Base-by-base conservation (phyloP, 2,888 invertebrate genomes). In the Fabriciana adippe region DNA sequence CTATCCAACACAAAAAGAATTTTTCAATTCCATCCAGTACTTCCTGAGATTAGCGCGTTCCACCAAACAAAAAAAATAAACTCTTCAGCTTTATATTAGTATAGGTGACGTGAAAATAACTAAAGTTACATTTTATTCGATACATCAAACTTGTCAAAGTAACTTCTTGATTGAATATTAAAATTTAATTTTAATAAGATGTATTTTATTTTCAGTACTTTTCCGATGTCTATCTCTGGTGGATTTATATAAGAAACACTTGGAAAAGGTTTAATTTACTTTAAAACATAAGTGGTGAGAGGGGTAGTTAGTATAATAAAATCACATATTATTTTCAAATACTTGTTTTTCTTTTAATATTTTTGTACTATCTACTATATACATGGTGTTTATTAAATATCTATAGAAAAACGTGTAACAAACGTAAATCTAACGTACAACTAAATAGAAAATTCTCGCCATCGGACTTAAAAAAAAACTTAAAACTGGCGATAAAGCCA, bases 361-460 rank as follows among this genome's bases (percentile, higher is more conserved):
- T 91, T 89, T 91, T 90, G 89, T 92, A 91, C 91, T 91, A 92
- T 90, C 90, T 90, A 90, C 85, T 91, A 90, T 92, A 85, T 91
- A 91, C 91, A 92, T 76, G 26, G 86, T 88, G 89, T 87, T 86
- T 84, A 81, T 87, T 88, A 88, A 85, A 89, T 88, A 89, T 90
- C 84, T 89, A 85, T 84, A 85, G 83, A 87, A 88, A 87, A 82
- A 85, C 80, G 75, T 88, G 86, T 87, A 89, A 90, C 87, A 89
- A 88, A 88, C 82, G 81, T 84, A 84, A 80, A 82, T 78, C 81
- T 87, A 86, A 83, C 73, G 74, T 79, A 83, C 81, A 81, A 85
- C 83, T 84, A 82, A 73, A 81, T 78, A 73, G 60, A 75, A 71
- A 75, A 74, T 68, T 61, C 64, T 62, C 70, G 55, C 56, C 50